Base-by-base conservation (phyloP, 2,888 invertebrate genomes). In the Mystacides longicornis region DNA sequence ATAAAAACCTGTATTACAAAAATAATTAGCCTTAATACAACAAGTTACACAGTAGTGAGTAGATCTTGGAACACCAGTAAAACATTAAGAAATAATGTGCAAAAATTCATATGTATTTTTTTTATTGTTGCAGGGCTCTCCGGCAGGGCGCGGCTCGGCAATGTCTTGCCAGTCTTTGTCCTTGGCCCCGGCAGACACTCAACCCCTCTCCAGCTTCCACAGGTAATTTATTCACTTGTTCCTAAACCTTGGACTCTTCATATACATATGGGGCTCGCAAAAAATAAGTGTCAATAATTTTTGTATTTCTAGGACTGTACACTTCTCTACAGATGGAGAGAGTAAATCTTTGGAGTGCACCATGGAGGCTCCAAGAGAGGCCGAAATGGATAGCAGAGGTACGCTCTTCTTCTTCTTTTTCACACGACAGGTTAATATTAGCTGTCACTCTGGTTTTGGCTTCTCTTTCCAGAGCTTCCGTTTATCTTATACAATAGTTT, bases 141-240 rank as follows among this genome's bases (percentile, higher is more conserved):
- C 76, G 1, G 59, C 50, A 52, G 57, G 52, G 27, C 76, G 74
- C 72, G 75, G 75, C 59, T 76, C 77, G 62, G 76, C 74, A 69
- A 77, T 77, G 77, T 77, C 77, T 57, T 77, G 77, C 64, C 77
- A 76, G 67, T 77, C 77, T 64, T 71, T 76, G 60, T 73, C 62
- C 22, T 74, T 51, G 58, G 56, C 54, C 21, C 54, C 56, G 21
- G 50, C 49, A 45, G 60, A 61, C 47, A 49, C 59, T n/a, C 59
- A 61, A 20, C 59, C 59, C 7, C 50, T 61, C 22, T 55, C 59
- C 47, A 54, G 27, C 49, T 61, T 52, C 49, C 61, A 61, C 52
- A 61, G 59, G 61, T 58, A 11, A 18, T 2, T 16, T 33, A 42
- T 42, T 16, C n/a, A 42, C n/a, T 20, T n/a, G 14, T 37, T 5